Evolutionary conservation across 2,113 vertebrate species (phyloP).

Genomic region (Xenus cinereus): DNA sequence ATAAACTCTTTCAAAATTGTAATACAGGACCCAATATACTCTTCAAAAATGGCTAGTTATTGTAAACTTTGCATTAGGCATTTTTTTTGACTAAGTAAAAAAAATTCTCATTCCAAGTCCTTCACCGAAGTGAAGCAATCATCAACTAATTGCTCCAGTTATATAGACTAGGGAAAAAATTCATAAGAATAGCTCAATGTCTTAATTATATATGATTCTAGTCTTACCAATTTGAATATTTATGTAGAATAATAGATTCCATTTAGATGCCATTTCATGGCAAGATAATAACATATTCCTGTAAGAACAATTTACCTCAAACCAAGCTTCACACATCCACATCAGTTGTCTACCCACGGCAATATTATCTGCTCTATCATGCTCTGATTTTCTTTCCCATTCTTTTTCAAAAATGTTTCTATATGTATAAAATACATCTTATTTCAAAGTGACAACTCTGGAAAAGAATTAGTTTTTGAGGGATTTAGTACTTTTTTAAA

Average conservation of each 20-base stretch:
- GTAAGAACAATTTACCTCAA: not conserved
- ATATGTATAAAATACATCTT: not conserved
- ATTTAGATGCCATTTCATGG: not conserved
- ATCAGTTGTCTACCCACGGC: not conserved
- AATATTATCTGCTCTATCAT: not conserved
- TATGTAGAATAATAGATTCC: not conserved
- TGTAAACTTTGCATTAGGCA: not conserved
- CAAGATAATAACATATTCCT: not conserved
- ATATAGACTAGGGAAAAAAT: not conserved
- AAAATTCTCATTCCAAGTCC: not conserved
- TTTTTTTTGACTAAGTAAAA: not conserved
- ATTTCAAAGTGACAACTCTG: not conserved
- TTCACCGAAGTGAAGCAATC: not conserved
- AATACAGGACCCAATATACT: not conserved
- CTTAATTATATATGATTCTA: not conserved
- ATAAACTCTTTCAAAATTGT: not conserved
- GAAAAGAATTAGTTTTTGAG: not conserved
- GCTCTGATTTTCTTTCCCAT: not conserved
- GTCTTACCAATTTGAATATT: not conserved
- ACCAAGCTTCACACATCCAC: not conserved
- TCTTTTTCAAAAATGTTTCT: not conserved
- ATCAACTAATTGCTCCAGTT: not conserved
- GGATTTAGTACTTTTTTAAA: not conserved
- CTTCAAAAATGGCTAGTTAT: not conserved
- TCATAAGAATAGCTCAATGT: not conserved